A percentile compares a stretch with the other conserved stretches of the same genome.
These are phyloP conservation scores for Schizotus pectinicornis DNA, from an alignment of 2,888 invertebrate genomes.

Conservation along the genomic window DNA sequence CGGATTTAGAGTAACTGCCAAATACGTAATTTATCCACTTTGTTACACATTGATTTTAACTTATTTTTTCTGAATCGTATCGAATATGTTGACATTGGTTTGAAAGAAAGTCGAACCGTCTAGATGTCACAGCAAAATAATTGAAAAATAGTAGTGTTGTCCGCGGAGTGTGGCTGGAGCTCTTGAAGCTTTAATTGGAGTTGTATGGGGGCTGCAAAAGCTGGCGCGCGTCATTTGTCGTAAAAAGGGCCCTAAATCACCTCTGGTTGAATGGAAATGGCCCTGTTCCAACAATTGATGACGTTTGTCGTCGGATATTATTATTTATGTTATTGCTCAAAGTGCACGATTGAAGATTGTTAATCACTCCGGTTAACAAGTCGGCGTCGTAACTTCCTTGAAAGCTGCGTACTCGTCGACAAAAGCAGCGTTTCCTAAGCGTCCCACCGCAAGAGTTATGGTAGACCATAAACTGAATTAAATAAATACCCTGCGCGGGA, in stretches of 20 bases:
- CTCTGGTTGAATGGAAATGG: constrained; percentile 34
- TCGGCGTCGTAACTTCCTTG: constrained; percentile 20
- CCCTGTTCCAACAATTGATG: constrained; percentile 34
- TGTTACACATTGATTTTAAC: no score
- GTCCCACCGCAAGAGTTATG: constrained; percentile 17
- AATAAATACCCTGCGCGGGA: constrained; percentile 9
- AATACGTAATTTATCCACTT: background rate
- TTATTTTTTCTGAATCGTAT: no score
- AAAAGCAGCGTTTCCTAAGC: constrained; percentile 15
- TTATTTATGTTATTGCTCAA: constrained; percentile 36
- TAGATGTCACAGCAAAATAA: no score
- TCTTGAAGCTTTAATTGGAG: background rate
- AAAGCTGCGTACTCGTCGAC: constrained; percentile 8
- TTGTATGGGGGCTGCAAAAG: background rate
- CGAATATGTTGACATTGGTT: no score
- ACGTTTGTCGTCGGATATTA: constrained; percentile 35
- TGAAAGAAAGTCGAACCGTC: no score
- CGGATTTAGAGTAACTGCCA: no score
- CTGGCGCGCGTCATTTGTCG: background rate
- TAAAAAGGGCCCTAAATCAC: constrained; percentile 32
- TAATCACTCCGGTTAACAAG: constrained; percentile 31
- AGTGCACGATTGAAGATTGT: constrained; percentile 26
- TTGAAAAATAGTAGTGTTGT: background rate
- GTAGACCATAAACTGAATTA: constrained; percentile 24
- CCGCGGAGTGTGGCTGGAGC: background rate